phyloP scores from a whole-genome alignment of 1,140 invertebrate genomes.

The Drosophila melanogaster region DNA sequence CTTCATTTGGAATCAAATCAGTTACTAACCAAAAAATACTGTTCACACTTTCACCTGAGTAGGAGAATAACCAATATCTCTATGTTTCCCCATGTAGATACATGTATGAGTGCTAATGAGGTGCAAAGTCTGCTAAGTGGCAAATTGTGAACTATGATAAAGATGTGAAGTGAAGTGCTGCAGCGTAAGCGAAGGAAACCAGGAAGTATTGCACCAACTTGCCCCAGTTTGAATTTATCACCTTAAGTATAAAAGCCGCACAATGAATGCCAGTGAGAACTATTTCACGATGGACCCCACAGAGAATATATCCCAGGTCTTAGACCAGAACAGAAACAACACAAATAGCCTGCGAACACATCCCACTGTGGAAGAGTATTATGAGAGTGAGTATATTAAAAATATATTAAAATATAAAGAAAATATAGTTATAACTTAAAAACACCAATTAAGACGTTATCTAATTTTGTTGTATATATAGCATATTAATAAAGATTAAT shows the following conservation, averaged over 20 bases:
- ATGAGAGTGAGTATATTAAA: constrained; percentile 69
- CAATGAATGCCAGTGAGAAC: constrained; percentile 57
- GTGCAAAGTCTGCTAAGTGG: constrained; percentile 22
- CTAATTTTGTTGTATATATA: too few relatives aligned
- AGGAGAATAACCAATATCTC: not conserved
- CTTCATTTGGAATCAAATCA: not conserved
- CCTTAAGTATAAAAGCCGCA: constrained; percentile 8
- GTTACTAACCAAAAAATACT: not conserved
- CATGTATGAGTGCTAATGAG: constrained; percentile 61
- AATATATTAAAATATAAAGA: not conserved
- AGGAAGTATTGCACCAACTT: constrained; percentile 48
- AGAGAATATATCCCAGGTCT: constrained; percentile 38
- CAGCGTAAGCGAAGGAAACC: constrained; percentile 19
- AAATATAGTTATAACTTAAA: too few relatives aligned
- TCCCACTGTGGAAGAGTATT: constrained; percentile 71
- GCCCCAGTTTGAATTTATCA: constrained; percentile 56
- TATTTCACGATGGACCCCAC: constrained; percentile 25
- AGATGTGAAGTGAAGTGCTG: constrained; percentile 57
- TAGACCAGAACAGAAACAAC: constrained; percentile 36
- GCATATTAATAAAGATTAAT: too few relatives aligned
- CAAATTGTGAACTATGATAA: constrained; percentile 48
- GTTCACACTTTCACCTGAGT: constrained; percentile 44
- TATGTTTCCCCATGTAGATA: constrained; percentile 25
- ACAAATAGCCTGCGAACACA: constrained; percentile 43
- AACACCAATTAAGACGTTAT: too few relatives aligned